Conservation (phyloP, 2,888 invertebrate species). For the Meloe dianella region DNA sequence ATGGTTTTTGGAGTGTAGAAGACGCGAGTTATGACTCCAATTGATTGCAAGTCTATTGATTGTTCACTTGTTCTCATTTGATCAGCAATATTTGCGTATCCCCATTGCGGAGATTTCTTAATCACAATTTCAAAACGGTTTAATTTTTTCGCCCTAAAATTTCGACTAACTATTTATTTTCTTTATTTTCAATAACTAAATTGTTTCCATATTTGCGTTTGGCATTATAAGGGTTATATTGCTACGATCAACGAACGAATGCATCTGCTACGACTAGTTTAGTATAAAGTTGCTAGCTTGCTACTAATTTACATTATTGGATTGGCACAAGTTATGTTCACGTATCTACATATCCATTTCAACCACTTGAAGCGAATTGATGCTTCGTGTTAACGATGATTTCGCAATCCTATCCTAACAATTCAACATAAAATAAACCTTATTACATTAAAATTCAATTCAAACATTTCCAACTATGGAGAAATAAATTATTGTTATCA, state of each 20-base stretch:
- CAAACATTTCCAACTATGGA: neutral
- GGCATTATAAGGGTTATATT: neutral
- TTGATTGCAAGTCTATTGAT: no score
- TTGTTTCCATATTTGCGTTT: no score
- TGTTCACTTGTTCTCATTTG: no score
- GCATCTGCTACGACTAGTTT: slow-evolving; percentile 19
- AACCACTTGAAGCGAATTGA: slow-evolving; percentile 47
- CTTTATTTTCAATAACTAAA: no score
- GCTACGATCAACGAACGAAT: neutral
- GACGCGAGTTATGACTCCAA: no score
- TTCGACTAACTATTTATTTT: no score
- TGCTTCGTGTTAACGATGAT: slow-evolving; percentile 46
- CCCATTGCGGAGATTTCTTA: no score
- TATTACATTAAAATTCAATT: neutral
- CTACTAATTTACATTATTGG: slow-evolving; percentile 45
- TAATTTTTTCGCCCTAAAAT: no score
- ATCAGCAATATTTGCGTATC: no score
- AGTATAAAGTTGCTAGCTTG: slow-evolving; percentile 41
- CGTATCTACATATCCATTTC: slow-evolving; percentile 44
- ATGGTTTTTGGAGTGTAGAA: no score
- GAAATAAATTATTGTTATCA: slow-evolving; percentile 9
- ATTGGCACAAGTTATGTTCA: slow-evolving; percentile 37
- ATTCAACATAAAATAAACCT: slow-evolving; percentile 33
- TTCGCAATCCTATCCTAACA: slow-evolving; percentile 47
- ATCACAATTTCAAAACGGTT: no score